phyloP scores from a whole-genome alignment of 2,888 invertebrate species.

The Gasteruption jaculator region DNA sequence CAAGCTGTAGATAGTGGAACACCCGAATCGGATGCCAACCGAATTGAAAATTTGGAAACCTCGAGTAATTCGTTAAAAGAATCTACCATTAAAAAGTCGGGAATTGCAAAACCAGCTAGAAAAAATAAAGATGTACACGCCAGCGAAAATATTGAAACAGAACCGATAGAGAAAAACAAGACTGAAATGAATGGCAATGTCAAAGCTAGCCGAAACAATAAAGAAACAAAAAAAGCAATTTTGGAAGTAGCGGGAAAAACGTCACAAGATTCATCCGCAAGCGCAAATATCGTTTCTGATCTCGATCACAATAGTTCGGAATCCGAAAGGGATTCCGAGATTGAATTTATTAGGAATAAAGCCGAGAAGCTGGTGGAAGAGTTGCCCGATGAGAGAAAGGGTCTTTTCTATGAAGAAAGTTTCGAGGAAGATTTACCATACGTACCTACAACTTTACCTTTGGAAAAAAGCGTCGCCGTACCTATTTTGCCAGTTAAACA shows the following conservation, averaged over 20 bases:
- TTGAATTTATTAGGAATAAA: slow-evolving; percentile 52
- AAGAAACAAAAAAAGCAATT: slow-evolving; percentile 4
- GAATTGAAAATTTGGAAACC: slow-evolving; percentile 7
- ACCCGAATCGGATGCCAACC: too few species aligned
- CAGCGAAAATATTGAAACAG: slow-evolving; percentile 18
- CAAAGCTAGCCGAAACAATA: slow-evolving; percentile 2
- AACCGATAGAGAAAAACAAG: slow-evolving; percentile 16
- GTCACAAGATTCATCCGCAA: slow-evolving; percentile 12
- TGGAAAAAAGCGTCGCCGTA: slow-evolving; percentile 76
- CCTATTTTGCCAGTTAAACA: slow-evolving; percentile 78
- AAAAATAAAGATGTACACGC: slow-evolving; percentile 34
- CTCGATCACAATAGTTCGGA: slow-evolving; percentile 58
- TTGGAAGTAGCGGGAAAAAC: slow-evolving; percentile 16
- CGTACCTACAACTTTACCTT: slow-evolving; percentile 84
- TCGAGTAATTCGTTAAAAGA: slow-evolving; percentile 32
- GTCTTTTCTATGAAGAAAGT: slow-evolving; percentile 77
- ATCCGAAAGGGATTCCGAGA: slow-evolving; percentile 69
- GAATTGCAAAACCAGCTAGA: slow-evolving; percentile 39
- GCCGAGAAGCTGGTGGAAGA: slow-evolving; percentile 61
- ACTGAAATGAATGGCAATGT: slow-evolving; percentile 11
- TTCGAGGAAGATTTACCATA: slow-evolving; percentile 81
- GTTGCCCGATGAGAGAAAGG: slow-evolving; percentile 63
- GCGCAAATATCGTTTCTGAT: slow-evolving; percentile 40
- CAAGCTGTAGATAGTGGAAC: too few species aligned
- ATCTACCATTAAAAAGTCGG: slow-evolving; percentile 31